Conservation (phyloP, 1,140 invertebrate species). For the Temnothorax longispinosus region DNA sequence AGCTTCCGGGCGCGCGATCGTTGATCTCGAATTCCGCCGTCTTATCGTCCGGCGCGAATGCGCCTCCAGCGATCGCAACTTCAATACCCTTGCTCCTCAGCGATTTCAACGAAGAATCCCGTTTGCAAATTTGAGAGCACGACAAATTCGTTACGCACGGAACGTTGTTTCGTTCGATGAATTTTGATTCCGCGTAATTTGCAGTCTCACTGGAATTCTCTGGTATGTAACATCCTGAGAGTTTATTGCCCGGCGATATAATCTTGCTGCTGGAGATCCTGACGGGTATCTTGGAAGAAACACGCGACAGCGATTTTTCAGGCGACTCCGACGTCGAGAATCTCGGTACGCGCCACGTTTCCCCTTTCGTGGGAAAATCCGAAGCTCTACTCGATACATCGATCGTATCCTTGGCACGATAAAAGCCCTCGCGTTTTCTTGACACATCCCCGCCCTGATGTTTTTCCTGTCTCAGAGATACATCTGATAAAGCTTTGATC, state of each 20-base stretch:
- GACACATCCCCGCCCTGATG: background rate
- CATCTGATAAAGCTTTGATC: conserved; percentile 66
- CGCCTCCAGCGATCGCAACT: background rate
- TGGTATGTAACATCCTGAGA: background rate
- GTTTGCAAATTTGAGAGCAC: background rate
- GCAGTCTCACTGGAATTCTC: background rate
- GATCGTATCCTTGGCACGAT: background rate
- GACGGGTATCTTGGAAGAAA: conserved; percentile 41
- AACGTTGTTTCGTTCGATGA: background rate
- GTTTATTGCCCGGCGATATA: background rate
- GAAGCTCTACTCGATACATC: background rate
- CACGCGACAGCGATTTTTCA: background rate
- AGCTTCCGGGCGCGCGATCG: background rate
- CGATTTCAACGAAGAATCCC: background rate
- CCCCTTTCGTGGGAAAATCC: background rate
- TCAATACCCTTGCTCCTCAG: background rate
- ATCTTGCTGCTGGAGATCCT: background rate
- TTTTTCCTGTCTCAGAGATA: conserved; percentile 39
- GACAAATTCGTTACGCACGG: background rate
- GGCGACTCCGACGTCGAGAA: background rate
- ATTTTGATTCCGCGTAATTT: background rate
- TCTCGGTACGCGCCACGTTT: conserved; percentile 27
- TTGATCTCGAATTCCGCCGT: background rate
- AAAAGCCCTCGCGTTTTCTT: background rate
- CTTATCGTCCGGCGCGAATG: background rate